Evolutionary conservation across 2,113 vertebrate genomes (phyloP).

Genomic region (Bubo blakistoni): DNA sequence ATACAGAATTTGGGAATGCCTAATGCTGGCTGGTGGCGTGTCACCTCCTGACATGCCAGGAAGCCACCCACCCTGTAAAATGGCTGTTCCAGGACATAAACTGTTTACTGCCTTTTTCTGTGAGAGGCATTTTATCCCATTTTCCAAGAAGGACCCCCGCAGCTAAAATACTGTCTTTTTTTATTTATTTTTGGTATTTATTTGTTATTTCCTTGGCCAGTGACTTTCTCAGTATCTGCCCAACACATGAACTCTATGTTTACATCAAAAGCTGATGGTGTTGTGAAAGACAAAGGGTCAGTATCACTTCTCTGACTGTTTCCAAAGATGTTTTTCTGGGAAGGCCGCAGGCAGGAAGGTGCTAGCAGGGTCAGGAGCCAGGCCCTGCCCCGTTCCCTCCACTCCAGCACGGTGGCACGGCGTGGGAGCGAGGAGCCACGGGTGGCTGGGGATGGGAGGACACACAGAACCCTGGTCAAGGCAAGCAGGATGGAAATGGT

Average conservation of each 20-base stretch:
- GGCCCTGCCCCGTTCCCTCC: neutral
- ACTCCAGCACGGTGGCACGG: rapidly evolving
- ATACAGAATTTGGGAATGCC: neutral
- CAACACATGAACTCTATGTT: conserved; percentile 31
- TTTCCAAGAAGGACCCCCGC: neutral
- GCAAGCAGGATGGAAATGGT: neutral
- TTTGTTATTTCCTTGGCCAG: conserved; percentile 16
- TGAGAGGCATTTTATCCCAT: neutral
- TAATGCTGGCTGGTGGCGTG: neutral
- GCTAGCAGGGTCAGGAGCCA: neutral
- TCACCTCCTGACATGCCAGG: neutral
- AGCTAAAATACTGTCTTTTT: neutral
- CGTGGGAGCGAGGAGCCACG: neutral
- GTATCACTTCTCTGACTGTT: neutral
- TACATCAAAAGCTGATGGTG: neutral
- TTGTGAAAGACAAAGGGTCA: conserved; percentile 37
- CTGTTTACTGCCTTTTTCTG: neutral
- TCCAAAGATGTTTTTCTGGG: neutral
- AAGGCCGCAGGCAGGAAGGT: neutral
- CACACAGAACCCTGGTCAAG: neutral
- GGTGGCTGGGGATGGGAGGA: neutral
- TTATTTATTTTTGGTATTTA: neutral
- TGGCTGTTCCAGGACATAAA: neutral
- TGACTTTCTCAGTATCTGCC: neutral
- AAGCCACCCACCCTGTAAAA: neutral